These are phyloP conservation scores for Labeo calbasu DNA, from an alignment of 2,797 vertebrate species.

Conservation along the genomic window DNA sequence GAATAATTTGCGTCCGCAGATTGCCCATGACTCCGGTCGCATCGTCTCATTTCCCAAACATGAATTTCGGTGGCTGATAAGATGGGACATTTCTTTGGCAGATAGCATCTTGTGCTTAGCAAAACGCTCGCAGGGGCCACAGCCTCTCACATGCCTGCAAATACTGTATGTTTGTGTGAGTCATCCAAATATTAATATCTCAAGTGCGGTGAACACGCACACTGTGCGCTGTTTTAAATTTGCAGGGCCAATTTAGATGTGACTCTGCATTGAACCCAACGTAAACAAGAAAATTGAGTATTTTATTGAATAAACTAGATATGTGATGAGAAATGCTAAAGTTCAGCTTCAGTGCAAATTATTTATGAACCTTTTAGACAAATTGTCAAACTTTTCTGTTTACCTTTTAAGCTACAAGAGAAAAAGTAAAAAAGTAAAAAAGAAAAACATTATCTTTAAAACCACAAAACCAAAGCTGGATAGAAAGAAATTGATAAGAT, in stretches of 20 bases:
- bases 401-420: neutral
- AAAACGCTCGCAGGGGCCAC: constrained; percentile 10
- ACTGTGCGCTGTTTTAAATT: neutral
- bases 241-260: neutral
- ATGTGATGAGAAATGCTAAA: neutral
- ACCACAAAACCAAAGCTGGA: neutral
- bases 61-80: constrained; percentile 49
- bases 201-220: neutral
- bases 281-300: constrained; percentile 2
- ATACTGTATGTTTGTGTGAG: constrained; percentile 33
- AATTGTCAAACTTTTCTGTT: neutral
- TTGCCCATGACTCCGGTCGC: constrained; percentile 43
- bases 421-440: neutral
- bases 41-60: constrained; percentile 55
- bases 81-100: constrained; percentile 37
- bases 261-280: neutral
- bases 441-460: neutral
- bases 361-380: constrained; percentile 10
- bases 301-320: constrained; percentile 8
- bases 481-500: neutral
- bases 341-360: constrained; percentile 9
- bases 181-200: constrained; percentile 24
- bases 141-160: constrained; percentile 15
- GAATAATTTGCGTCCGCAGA: constrained; percentile 43
- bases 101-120: constrained; percentile 39